A percentile compares a stretch with the other conserved stretches of the same genome.
Evolutionary conservation across 2,113 vertebrate species (phyloP).

Genomic region (Aspidoscelis tigris): DNA sequence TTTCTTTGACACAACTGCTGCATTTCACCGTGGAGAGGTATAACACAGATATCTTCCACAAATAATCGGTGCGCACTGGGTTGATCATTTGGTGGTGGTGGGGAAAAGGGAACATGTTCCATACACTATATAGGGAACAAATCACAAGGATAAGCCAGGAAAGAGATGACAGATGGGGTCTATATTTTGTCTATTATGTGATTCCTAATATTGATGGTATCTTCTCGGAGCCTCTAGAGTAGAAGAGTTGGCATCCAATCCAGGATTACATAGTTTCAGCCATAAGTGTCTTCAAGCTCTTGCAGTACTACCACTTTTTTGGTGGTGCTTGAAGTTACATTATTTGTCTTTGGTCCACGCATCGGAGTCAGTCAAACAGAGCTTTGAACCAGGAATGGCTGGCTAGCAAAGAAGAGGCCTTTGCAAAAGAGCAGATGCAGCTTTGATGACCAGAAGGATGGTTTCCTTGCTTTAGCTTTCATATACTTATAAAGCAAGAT

Average conservation of each 20-base stretch:
- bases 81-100: background rate
- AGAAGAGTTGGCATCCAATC: background rate
- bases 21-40: background rate
- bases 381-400: slow-evolving; percentile 6
- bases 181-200: background rate
- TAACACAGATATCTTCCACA: slow-evolving; percentile 8
- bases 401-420: background rate
- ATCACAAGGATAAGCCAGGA: background rate
- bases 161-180: background rate
- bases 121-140: background rate
- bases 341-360: background rate
- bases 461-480: background rate
- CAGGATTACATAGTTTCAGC: background rate
- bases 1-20: background rate
- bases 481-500: background rate
- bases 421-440: background rate
- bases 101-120: background rate
- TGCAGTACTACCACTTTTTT: background rate
- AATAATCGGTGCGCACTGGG: background rate
- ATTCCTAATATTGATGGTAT: background rate
- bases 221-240: background rate
- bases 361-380: slow-evolving; percentile 7
- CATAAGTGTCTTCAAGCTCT: background rate
- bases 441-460: background rate
- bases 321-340: background rate